Base-by-base conservation (phyloP, 2,888 invertebrate species). In the Chalcis sispes region DNA sequence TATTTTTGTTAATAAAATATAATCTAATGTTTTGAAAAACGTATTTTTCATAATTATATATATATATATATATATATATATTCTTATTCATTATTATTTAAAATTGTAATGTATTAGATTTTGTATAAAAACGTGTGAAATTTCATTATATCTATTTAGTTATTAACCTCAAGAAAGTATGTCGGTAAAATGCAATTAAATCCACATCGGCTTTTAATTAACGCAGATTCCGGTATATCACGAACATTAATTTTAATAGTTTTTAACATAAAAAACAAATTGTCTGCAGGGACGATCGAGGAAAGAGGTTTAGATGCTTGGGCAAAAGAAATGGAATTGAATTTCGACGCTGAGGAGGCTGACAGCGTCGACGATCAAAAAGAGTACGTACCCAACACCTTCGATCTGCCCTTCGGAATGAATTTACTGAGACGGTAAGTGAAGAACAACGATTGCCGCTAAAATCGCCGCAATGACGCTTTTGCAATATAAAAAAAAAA, bases 271-370 rank as follows among this genome's bases (percentile, higher is more conserved):
- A 56, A 72, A 65, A 74, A 54, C 15, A 27, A 52, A 52, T 36
- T 32, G 23, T 75, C 29, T 10, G 15, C 42, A 95, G 95, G 95
- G 0, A 93, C 94, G 0, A 89, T 90, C 0, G 92, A 93, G 81
- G 95, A 95, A 84, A 91, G 95, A 8, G 95, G 95, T 0, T 86
- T 95, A n/a, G 90, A 91, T 4, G 92, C 92, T 64, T 95, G 95
- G 95, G 91, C 92, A 0, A 91, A 92, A 56, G 92, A 94, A 88
- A 94, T 94, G 93, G 90, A 92, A 0, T 86, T 94, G 56, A 87
- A 82, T 36, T 67, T 78, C 0, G 75, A 77, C 2, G 48, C 76
- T 1, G 75, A 75, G 1, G 82, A 83, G 1, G 85, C 86, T 61
- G 90, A 91, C 25, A 0, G 90, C 29, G 56, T 18, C 18, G 70